Base-by-base conservation (phyloP, 1,140 invertebrate species). In the Drosophila auraria region DNA sequence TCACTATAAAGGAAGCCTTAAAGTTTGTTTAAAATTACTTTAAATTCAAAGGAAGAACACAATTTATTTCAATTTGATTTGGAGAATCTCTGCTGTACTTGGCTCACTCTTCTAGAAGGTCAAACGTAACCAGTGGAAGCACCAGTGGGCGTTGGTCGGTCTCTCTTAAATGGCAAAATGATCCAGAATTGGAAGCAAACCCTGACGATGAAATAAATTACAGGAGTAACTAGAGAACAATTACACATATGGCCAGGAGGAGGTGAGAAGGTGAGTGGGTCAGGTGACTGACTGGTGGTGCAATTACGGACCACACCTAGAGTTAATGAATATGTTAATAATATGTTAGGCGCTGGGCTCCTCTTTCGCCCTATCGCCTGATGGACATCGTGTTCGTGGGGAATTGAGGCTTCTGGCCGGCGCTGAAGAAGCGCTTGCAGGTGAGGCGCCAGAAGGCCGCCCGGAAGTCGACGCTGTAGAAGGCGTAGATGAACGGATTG, bases 401-500 rank as follows among this genome's bases (percentile, higher is more conserved):
- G 61, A 92, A 93, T 53, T 93, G 92, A 6, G 90, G 91, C 72
- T 91, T 92, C 59, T 75, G 78, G n/a, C 79, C 83, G 20, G 68
- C 54, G 27, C 83, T 90, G 44, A 84, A 92, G 76, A 92, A 92
- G 1, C 91, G 78, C 97, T 73, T 96, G 94, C 78, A 94, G 8
- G 96, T 97, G n/a, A 97, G 87, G 64, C 96, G 94, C 96, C 96
- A 97, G 81, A 98, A 97, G 0, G 97, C 97, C 62, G 96, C 94
- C 78, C 97, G 95, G 92, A 98, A 98, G 90, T 97, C 96, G 0
- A 95, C 95, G 78, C 96, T 97, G 91, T 97, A 97, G 86, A 97
- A 97, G n/a, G 97, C 97, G 83, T 97, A 97, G 80, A 97, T 97
- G 83, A 97, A 97, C 0, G 97, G 97, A 93, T 97, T 97, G 58